Base-by-base conservation (phyloP, 2,113 vertebrate genomes). In the Regulus satrapa region DNA sequence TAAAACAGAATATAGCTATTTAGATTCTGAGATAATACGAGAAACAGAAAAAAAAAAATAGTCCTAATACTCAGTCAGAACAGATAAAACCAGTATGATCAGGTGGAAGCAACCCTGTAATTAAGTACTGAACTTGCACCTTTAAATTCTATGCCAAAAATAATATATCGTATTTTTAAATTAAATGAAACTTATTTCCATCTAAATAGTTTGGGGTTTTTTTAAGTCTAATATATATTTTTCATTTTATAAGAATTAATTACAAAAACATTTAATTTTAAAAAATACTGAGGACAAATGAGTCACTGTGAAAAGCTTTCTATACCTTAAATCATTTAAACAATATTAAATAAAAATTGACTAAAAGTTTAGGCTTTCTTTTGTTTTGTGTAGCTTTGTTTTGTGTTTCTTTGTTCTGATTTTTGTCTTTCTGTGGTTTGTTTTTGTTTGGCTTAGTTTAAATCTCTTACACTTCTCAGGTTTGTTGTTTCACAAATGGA, bases 281-380 rank as follows among this genome's bases (percentile, higher is more conserved):
- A 21, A 59, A 64, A 79, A 62, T 48, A 32, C 3, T 28, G 5
- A 23, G 23, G 26, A 62, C 9, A 68, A 90, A 83, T 8, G 1
- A 64, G 24, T 91, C 23, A 67, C 13, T 55, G 24, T 55, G 29
- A 74, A 25, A 93, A 74, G 6, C 21, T 71, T 89, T 5, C 26
- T 38, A 6, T 25, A 32, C 4, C 29, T 63, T 73, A 77, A 74
- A 41, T 36, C 21, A 24, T 71, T 62, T 18, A 66, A 58, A 62
- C 3, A n/a, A 36, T 34, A 66, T 29, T 73, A 51, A 18, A 66
- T 56, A 4, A 18, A 73, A 40, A 56, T 25, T 49, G 31, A 3
- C 4, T 31, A 38, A 32, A 23, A n/a, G 1, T 23, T 63, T 48
- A 19, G 9, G 3, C 1, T 34, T 34, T 20, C 9, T 5, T 31